Base-by-base conservation (phyloP, 2,888 invertebrate genomes). In the Mesochorus sp. region DNA sequence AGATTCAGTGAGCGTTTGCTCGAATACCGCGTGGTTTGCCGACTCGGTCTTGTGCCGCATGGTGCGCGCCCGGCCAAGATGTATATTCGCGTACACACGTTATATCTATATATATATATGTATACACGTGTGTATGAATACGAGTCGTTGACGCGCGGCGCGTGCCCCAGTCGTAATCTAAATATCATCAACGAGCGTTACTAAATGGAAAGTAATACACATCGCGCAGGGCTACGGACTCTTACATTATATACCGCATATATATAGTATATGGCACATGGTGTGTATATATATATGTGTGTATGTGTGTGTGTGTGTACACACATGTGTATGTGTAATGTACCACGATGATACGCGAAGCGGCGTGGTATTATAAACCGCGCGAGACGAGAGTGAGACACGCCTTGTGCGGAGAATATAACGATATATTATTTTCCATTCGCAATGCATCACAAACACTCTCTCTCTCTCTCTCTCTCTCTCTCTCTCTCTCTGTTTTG, bases 141-240 rank as follows among this genome's bases (percentile, higher is more conserved):
- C 42, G 5, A 59, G 12, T 57, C 72, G 71, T 76, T 66, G 80
- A 80, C 78, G 80, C 76, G 80, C 49, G 81, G 81, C 81, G 76
- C 81, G 81, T 81, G 81, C 80, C 68, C 76, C 57, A 31, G 49
- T 70, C 61, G 80, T 80, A 81, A 81, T 81, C 81, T 81, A 81
- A 81, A 81, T 81, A 81, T 81, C 81, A 81, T 80, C 81, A 81
- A 80, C 81, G 80, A 81, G 73, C 76, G 78, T 80, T 81, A 80
- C 78, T 80, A 80, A 81, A 81, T 79, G 76, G 81, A 81, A 81
- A 81, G 80, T 81, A 81, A 80, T 78, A 76, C 76, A 72, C 75
- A 70, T 75, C 64, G 72, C 62, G 66, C 51, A 12, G 62, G 37
- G 61, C 47, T 67, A 66, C 55, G 59, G 70, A 47, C 34, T 68